phyloP scores from a whole-genome alignment of 2,888 invertebrate genomes.

The Coenonympha arcania region DNA sequence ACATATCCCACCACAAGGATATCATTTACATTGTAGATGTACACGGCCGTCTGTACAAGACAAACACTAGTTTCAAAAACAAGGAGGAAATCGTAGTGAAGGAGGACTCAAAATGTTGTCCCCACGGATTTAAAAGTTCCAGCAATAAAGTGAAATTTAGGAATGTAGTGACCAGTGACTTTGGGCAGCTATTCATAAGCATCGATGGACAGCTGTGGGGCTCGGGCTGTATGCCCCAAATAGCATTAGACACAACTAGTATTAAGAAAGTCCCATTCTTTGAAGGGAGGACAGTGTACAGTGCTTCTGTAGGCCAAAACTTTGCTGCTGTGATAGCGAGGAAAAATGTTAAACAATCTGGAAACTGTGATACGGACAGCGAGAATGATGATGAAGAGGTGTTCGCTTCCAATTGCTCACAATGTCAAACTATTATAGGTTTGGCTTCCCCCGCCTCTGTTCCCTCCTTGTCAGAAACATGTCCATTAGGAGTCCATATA shows the following conservation, averaged over 20 bases:
- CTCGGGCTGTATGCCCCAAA: conserved; percentile 78
- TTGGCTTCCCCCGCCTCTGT: conserved; percentile 74
- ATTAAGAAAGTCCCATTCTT: conserved; percentile 80
- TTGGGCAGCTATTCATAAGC: conserved; percentile 77
- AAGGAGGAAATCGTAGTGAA: conserved; percentile 76
- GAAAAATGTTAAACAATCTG: conserved; percentile 70
- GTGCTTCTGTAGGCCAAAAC: conserved; percentile 82
- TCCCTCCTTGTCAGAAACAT: conserved; percentile 77
- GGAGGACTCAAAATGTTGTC: conserved; percentile 78
- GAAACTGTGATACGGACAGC: conserved; percentile 75
- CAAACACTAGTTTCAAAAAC: conserved; percentile 70
- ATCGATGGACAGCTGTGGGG: conserved; percentile 81
- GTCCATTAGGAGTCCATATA: conserved; percentile 76
- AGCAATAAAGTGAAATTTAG: conserved; percentile 76
- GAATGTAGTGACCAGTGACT: conserved; percentile 76
- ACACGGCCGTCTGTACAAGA: conserved; percentile 76
- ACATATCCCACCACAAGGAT: conserved; percentile 77
- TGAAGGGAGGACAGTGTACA: conserved; percentile 78
- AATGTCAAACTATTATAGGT: conserved; percentile 75
- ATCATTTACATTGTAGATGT: conserved; percentile 76
- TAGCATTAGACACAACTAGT: conserved; percentile 73
- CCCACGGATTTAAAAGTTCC: conserved; percentile 78
- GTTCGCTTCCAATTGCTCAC: conserved; percentile 78
- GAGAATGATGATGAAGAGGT: conserved; percentile 77
- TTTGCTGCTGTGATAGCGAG: conserved; percentile 84